Percentiles rank a stretch among this genome's conserved stretches.
Conservation (phyloP, 2,797 vertebrate genomes). For the Poeciliopsis paucimaculata region DNA sequence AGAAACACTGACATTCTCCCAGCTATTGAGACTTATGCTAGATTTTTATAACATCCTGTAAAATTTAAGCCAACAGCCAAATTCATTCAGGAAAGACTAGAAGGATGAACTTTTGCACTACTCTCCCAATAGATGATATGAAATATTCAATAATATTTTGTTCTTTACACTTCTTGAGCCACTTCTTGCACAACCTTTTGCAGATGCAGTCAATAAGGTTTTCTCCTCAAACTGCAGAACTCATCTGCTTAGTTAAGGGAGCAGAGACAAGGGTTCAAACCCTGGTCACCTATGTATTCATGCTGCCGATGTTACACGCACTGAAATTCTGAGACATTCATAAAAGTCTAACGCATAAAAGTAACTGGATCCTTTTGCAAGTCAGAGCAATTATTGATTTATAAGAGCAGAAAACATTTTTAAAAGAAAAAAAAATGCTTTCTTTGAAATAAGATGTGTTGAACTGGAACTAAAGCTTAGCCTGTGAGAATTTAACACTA, state of each 20-base stretch:
- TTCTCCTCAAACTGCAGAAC: neutral
- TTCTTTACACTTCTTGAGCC: neutral
- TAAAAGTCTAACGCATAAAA: neutral
- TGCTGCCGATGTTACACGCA: neutral
- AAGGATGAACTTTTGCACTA: conserved; percentile 3
- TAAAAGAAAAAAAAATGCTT: neutral
- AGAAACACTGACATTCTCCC: neutral
- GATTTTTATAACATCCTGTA: neutral
- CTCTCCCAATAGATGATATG: neutral
- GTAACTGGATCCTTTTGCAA: neutral
- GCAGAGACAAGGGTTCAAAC: neutral
- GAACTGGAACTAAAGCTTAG: neutral
- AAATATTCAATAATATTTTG: conserved; percentile 6
- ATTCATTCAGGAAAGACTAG: neutral
- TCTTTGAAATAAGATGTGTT: neutral
- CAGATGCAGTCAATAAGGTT: neutral
- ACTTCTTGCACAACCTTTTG: neutral
- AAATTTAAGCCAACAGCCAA: neutral
- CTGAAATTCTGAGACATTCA: neutral
- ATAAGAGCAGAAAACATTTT: neutral
- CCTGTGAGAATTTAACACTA: neutral
- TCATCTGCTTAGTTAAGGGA: neutral
- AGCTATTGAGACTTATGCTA: neutral
- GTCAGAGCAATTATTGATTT: neutral
- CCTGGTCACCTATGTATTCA: neutral